Evolutionary conservation across 2,888 invertebrate genomes (phyloP), one percentile per base, ranked within the genome.

Genomic region (Sialis fuliginosa): DNA sequence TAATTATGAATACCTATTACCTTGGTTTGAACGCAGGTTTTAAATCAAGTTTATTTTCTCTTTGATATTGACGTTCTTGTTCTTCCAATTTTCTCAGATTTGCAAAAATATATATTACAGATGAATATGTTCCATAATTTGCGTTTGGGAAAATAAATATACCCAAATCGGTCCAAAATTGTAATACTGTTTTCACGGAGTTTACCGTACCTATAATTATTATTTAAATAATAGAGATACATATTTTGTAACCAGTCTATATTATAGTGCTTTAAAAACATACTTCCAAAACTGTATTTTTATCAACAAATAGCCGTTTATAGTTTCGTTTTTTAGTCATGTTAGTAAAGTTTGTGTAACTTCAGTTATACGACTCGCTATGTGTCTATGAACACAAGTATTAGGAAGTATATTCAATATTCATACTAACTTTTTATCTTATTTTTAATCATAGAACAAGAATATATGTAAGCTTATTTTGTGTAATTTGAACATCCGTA

Each of bases 111-210:
- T 90, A 69, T 5, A 96, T 74, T 0, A 84, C 75, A 0, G 92
- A 91, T 60, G 88, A 81, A 81, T 89, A 95, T 0, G 96, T 96
- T 9, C 84, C 91, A 59, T 76, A 83, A 66, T 96, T 82, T 37
- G 86, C 56, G 5, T 60, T 52, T 0, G 82, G 67, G 5, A 73
- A 75, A 35, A 65, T 58, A 8, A 54, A 50, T 5, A 50, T 53
- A 2, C 54, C 55, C 2, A 57, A 62, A 42, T 64, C 58, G 48
- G 59, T 58, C 54, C 63, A 64, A 1, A 44, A 45, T 50, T 64
- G 66, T 43, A 90, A 53, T 59, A 81, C 91, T 1, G 79, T 75
- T 60, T 84, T 82, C 42, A 84, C 76, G 0, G 82, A 80, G 65
- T 91, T 89, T 6, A 91, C 60, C 10, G 79, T 76, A 30, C 83